phyloP scores from a whole-genome alignment of 2,113 vertebrate species.

The Genyomyrus donnyi region DNA sequence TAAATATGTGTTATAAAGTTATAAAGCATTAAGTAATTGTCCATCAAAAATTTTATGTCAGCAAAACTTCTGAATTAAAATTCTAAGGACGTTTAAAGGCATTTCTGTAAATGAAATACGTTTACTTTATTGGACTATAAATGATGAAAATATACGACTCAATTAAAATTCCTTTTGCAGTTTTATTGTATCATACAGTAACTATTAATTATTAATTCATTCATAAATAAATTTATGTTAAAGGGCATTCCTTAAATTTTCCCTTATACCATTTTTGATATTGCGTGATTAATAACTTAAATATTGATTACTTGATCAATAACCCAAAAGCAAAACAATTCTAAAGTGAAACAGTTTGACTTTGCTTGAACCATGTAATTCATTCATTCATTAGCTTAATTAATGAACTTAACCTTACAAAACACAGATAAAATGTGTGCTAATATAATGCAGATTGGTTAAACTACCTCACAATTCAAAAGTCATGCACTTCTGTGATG shows the following conservation, averaged over 20 bases:
- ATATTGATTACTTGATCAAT: neutral
- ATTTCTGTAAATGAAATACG: neutral
- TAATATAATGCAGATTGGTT: neutral
- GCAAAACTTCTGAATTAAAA: neutral
- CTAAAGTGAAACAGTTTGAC: neutral
- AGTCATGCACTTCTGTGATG: neutral
- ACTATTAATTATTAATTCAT: neutral
- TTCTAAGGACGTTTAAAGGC: neutral
- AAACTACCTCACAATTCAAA: neutral
- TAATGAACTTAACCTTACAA: neutral
- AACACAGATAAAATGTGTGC: neutral
- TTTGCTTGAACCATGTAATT: neutral
- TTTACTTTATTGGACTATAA: neutral
- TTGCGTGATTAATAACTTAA: neutral
- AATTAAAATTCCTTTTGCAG: neutral
- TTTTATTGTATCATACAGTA: neutral
- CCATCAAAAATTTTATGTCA: neutral
- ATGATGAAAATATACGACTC: neutral
- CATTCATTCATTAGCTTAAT: neutral
- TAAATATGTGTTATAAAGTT: neutral
- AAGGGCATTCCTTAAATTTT: neutral
- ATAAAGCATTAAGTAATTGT: neutral
- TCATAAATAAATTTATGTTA: neutral
- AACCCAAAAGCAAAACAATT: neutral
- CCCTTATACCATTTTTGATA: neutral